A percentile compares a stretch with the other conserved stretches of the same genome.
phyloP scores from a whole-genome alignment of 2,888 invertebrate species.

The Congeria kusceri region DNA sequence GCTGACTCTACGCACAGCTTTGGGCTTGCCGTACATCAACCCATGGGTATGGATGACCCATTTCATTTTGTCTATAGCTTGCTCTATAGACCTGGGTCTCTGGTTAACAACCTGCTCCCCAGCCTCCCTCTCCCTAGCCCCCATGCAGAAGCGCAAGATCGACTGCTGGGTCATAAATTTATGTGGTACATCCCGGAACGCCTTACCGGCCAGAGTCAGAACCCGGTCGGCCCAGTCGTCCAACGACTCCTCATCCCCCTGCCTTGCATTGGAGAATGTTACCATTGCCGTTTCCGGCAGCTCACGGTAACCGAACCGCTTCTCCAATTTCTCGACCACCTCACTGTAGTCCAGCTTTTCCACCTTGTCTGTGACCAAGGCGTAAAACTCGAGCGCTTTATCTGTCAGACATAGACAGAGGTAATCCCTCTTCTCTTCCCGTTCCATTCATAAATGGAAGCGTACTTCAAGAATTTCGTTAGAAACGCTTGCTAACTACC shows the following conservation, averaged over 20 bases:
- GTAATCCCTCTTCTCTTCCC: background rate
- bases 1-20: background rate
- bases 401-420: slow-evolving; percentile 3
- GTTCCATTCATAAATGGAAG: background rate
- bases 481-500: slow-evolving; percentile 20
- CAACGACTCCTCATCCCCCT: background rate
- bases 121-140: slow-evolving; percentile 20
- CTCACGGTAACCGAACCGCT: slow-evolving; percentile 14
- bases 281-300: slow-evolving; percentile 19
- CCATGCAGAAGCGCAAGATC: slow-evolving; percentile 13
- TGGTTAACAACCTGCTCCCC: slow-evolving; percentile 22
- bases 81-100: slow-evolving; percentile 12
- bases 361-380: background rate
- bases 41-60: slow-evolving; percentile 15
- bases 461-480: slow-evolving; percentile 4
- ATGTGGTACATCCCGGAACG: slow-evolving; percentile 21
- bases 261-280: slow-evolving; percentile 8
- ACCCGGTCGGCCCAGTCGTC: slow-evolving; percentile 34
- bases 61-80: slow-evolving; percentile 19
- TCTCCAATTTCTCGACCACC: slow-evolving; percentile 11
- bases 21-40: background rate
- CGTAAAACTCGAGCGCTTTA: slow-evolving; percentile 8
- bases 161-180: slow-evolving; percentile 5
- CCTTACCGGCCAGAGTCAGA: slow-evolving; percentile 12
- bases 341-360: slow-evolving; percentile 1